Evolutionary conservation across 2,888 invertebrate species (phyloP), one percentile per base, ranked within the genome.

Genomic region (Parnassius mnemosyne): DNA sequence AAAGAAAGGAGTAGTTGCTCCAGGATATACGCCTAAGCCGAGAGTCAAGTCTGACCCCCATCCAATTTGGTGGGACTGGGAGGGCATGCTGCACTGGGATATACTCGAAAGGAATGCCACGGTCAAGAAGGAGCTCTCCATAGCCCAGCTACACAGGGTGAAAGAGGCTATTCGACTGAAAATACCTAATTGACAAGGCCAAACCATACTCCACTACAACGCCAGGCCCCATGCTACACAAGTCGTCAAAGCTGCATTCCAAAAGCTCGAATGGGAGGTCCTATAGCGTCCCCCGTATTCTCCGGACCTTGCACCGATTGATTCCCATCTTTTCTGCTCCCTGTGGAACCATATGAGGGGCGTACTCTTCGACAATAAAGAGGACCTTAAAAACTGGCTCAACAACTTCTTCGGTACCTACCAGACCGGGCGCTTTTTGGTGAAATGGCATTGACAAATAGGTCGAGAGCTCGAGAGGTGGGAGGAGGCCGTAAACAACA

Each of bases 171-270:
- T 57, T 50, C 51, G 51, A 57, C 16, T 51, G 51, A 51, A 42
- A 57, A 57, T 43, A 57, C 51, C 51, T 12, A 1, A 43, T 51
- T 44, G 51, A 25, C 25, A 55, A 25, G 25, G 46, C 25, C 46
- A 55, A 55, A 25, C 25, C 16, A 55, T 53, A 47, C 59, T 46
- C 46, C 53, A 59, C n/a, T 47, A 46, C 46, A 53, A 59, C 53
- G 53, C 34, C 34, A 34, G 34, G 34, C n/a, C 9, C 46, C 46
- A 46, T 25, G 20, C 13, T 53, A 53, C 59, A 20, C 53, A 53
- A 42, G 16, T 12, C 46, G 10, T 43, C 11, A 44, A 44, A 44
- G 11, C 44, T 10, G 44, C 10, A 44, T 11, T 44, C 44, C 44
- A 44, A 44, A 46, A 59, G 59, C 47, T 53, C 43, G 47, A 53